These are phyloP conservation scores for Thripadectes ignobilis DNA, from an alignment of 2,797 vertebrate genomes.

Conservation along the genomic window DNA sequence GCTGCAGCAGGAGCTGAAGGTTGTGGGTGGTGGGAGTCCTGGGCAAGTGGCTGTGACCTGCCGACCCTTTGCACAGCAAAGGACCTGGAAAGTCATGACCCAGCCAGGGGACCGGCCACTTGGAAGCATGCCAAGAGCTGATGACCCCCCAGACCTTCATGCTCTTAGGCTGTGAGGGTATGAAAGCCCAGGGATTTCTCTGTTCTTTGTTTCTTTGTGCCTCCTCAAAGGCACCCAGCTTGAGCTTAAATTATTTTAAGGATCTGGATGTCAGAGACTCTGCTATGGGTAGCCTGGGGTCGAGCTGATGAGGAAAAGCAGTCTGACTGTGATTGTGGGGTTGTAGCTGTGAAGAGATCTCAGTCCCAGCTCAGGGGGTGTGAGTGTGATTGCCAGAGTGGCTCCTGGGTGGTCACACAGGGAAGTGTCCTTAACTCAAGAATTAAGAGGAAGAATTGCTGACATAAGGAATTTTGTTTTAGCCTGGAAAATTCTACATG, in stretches of 20 bases:
- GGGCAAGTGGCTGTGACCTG: background rate
- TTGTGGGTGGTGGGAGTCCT: too few species aligned
- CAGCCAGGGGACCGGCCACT: background rate
- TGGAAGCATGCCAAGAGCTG: background rate
- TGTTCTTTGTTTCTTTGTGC: too few species aligned
- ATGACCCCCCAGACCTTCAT: background rate
- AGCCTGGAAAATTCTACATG: background rate
- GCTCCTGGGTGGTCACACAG: background rate
- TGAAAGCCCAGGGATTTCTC: background rate
- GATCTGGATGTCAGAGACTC: background rate
- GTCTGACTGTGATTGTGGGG: background rate
- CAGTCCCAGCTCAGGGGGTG: fast-evolving
- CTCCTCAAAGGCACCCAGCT: too few species aligned
- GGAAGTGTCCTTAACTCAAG: background rate
- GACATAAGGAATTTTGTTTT: background rate
- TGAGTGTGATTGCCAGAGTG: background rate
- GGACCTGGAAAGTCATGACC: too few species aligned
- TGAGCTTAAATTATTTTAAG: background rate
- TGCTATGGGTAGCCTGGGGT: too few species aligned
- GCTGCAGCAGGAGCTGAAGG: background rate
- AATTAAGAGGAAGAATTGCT: background rate
- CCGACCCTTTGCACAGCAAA: background rate
- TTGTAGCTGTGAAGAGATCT: background rate
- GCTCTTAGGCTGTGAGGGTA: background rate
- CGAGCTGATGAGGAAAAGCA: background rate